Conservation (phyloP, 2,888 invertebrate species). For the Beris chalybata region DNA sequence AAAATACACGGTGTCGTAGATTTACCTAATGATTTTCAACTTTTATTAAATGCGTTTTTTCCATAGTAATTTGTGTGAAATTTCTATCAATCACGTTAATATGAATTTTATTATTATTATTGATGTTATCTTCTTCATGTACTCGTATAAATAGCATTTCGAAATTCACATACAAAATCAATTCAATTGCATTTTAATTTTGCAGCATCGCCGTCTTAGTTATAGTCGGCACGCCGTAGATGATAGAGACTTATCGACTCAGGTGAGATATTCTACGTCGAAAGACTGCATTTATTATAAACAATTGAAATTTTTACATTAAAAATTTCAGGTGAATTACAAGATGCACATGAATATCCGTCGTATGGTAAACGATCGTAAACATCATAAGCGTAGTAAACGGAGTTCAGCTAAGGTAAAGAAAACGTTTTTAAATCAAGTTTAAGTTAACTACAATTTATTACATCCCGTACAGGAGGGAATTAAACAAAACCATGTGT, state of each 20-base stretch:
- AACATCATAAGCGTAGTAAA: constrained; percentile 84
- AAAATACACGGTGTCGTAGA: no score
- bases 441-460: background rate
- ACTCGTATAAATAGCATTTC: no score
- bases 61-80: no score
- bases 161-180: background rate
- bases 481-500: constrained; percentile 80
- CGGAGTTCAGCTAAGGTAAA: constrained; percentile 74
- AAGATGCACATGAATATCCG: constrained; percentile 89
- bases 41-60: no score
- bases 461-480: constrained; percentile 64
- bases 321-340: constrained; percentile 66
- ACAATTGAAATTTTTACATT: background rate
- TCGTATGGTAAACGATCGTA: constrained; percentile 81
- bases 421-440: background rate
- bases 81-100: no score
- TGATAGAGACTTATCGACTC: constrained; percentile 82
- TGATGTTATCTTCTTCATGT: no score
- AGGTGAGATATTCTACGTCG: constrained; percentile 56
- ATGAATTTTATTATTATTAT: no score
- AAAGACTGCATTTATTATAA: background rate
- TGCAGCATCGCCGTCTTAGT: constrained; percentile 84
- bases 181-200: constrained; percentile 38
- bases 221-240: constrained; percentile 91
- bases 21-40: no score